These are phyloP conservation scores for Toxotes lorentzi DNA, from an alignment of 2,797 vertebrate species.

Conservation along the genomic window DNA sequence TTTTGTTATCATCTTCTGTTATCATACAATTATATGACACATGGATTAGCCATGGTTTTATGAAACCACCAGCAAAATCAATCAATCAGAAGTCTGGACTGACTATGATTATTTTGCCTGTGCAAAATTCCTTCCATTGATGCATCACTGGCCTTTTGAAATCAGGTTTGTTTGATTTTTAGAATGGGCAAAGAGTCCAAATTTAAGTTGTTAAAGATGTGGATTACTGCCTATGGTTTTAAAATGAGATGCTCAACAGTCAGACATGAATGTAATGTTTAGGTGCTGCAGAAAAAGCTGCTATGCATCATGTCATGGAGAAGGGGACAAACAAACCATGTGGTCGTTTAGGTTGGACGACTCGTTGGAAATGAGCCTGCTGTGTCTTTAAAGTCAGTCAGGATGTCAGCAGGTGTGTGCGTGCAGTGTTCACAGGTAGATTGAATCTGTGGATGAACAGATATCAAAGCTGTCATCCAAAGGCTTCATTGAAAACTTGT, in stretches of 20 bases:
- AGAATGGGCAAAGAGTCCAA: neutral
- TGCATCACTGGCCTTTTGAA: neutral
- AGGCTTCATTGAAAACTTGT: slow-evolving; percentile 28
- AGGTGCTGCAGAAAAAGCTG: no score
- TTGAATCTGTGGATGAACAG: slow-evolving; percentile 15
- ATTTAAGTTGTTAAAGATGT: neutral
- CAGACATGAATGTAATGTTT: no score
- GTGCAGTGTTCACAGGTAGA: neutral
- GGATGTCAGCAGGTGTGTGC: slow-evolving; percentile 11
- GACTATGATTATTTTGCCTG: neutral
- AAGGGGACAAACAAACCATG: no score
- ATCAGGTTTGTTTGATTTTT: neutral
- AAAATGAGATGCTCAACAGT: no score
- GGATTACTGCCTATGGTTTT: no score
- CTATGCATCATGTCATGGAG: no score
- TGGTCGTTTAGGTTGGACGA: no score
- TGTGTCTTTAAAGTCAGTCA: no score
- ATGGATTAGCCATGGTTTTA: neutral
- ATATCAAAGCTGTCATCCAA: slow-evolving; percentile 13
- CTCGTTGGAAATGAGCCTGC: no score
- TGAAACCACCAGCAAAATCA: no score
- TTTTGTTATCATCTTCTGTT: neutral
- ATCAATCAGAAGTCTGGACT: no score
- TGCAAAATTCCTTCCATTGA: neutral
- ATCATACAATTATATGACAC: neutral